Evolutionary conservation across 2,888 invertebrate species (phyloP), one percentile per base, ranked within the genome.

Genomic region (Periphyllus acericola): DNA sequence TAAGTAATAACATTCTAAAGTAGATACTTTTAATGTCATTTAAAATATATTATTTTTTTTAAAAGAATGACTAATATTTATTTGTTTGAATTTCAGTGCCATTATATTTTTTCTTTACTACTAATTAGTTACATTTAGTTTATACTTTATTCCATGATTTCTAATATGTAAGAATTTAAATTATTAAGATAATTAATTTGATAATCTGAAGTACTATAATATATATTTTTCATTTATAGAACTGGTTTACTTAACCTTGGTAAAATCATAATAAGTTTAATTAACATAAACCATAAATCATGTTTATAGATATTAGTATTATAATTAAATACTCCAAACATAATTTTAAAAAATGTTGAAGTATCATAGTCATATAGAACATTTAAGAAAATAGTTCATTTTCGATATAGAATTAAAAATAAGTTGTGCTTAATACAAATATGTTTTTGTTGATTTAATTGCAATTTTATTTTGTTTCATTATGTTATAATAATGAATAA

Each of bases 401-500:
- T 72, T 72, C 17, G 8, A 14, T 72, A 17, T 14, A n/a, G 25
- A 52, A 25, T 82, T n/a, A 46, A 71, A 71, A 71, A 11, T 71
- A 29, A 32, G 17, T 32, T 71, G 4, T 4, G 5, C 9, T 11
- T 68, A 71, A 17, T 32, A 71, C 25, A 60, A 60, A 21, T 60
- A 75, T 75, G 29, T 40, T 34, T 14, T 60, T 75, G 29, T 75
- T 36, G 6, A 84, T 78, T 34, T 79, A 36, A 46, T 72, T 68
- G 8, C 3, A 4, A 46, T 76, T 76, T 68, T 40, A 66, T 66
- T 85, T 84, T 66, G 34, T 76, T 75, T 40, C 3, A 29, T 76
- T 46, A 46, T 40, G 32, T 78, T 75, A 40, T 25, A n/a, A 8
- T 32, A 68, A 68, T 68, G 52, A 86, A 80, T 86, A 86, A 68